A percentile compares a stretch with the other conserved stretches of the same genome.
Conservation (phyloP, 2,888 invertebrate genomes). For the Bhutanitis thaidina region DNA sequence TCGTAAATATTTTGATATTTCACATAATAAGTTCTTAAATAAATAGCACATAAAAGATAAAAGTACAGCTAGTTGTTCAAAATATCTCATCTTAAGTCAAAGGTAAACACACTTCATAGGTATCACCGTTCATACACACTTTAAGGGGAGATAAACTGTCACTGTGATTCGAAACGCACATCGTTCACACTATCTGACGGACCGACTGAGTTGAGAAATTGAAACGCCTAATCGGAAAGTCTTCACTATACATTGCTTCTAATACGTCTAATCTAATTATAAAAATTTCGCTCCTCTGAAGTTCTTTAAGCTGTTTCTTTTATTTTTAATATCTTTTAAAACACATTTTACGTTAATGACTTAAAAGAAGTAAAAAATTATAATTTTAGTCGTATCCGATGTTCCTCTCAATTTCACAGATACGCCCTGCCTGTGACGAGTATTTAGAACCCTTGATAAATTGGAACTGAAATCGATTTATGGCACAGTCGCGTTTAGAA, state of each 20-base stretch:
- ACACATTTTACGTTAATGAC: too few species aligned
- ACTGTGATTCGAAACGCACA: conserved; percentile 51
- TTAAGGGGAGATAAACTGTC: conserved; percentile 40
- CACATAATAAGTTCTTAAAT: too few species aligned
- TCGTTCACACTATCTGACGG: conserved; percentile 68
- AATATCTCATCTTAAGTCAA: too few species aligned
- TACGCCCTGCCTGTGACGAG: conserved; percentile 46
- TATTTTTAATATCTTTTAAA: too few species aligned
- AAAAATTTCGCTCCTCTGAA: too few species aligned
- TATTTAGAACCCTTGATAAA: conserved; percentile 69
- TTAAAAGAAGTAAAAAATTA: too few species aligned
- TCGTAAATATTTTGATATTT: too few species aligned
- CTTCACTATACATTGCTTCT: conserved; percentile 26
- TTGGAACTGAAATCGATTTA: conserved; percentile 64
- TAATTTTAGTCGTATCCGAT: conserved; percentile 33
- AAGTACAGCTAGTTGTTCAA: background rate
- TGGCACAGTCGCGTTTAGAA: conserved; percentile 55
- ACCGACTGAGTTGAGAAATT: conserved; percentile 74
- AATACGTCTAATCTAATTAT: too few species aligned
- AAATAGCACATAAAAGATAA: too few species aligned
- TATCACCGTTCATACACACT: background rate
- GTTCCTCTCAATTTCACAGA: conserved; percentile 59
- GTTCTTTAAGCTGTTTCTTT: too few species aligned
- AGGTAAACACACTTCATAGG: background rate
- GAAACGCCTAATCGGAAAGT: conserved; percentile 59